A percentile compares a stretch with the other conserved stretches of the same genome.
Evolutionary conservation across 2,113 vertebrate genomes (phyloP).

Genomic region (Siphamia tubifer): DNA sequence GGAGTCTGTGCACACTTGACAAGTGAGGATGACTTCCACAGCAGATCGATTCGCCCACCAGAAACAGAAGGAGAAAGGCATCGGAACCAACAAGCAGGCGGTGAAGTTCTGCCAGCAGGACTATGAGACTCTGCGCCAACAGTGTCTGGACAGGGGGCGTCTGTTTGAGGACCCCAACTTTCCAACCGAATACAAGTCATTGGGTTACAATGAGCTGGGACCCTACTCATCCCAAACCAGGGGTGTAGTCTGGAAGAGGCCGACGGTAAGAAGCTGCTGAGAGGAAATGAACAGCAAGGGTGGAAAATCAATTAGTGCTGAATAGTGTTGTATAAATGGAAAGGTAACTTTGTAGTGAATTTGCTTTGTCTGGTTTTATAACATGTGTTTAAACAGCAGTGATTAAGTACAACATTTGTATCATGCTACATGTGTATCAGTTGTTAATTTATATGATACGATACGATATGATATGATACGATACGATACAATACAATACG

Average conservation of each 20-base stretch:
- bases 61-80: slow-evolving; percentile 32
- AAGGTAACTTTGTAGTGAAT: too few species aligned
- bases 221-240: slow-evolving; percentile 81
- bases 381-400: too few species aligned
- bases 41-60: slow-evolving; percentile 63
- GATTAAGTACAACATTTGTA: too few species aligned
- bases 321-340: too few species aligned
- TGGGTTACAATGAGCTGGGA: slow-evolving; percentile 87
- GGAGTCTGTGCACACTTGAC: not conserved
- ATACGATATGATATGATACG: too few species aligned
- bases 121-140: slow-evolving; percentile 77
- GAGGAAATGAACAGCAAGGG: not conserved
- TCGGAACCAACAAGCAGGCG: slow-evolving; percentile 79
- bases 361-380: too few species aligned
- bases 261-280: slow-evolving; percentile 69
- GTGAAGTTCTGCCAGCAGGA: slow-evolving; percentile 86
- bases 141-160: slow-evolving; percentile 75
- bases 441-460: too few species aligned
- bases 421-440: too few species aligned
- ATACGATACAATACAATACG: too few species aligned
- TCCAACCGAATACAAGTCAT: slow-evolving; percentile 78
- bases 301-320: too few species aligned
- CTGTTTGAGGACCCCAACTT: slow-evolving; percentile 87
- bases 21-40: slow-evolving; percentile 67
- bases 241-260: slow-evolving; percentile 85